These are phyloP conservation scores for Ariolimax columbianus DNA, from an alignment of 2,888 invertebrate genomes.

Conservation along the genomic window DNA sequence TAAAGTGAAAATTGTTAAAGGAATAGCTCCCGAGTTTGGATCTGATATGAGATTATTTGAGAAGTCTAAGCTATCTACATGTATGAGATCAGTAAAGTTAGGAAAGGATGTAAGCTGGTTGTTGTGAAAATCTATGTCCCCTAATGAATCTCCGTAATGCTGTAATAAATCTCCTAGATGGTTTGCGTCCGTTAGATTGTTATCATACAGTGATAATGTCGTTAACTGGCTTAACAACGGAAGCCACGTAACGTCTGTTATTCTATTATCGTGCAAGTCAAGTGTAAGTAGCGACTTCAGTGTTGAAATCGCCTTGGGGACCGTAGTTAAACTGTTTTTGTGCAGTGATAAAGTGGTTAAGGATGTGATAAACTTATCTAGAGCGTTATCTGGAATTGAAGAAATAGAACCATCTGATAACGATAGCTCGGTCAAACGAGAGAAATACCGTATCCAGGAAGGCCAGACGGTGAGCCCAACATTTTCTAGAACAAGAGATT, in stretches of 20 bases:
- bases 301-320: neutral
- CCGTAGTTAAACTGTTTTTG: neutral
- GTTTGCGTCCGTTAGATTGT: neutral
- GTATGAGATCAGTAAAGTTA: neutral
- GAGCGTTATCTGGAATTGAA: neutral
- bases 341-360: neutral
- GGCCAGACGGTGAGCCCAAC: neutral
- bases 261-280: neutral
- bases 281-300: neutral
- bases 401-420: neutral
- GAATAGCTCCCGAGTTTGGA: neutral
- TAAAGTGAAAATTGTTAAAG: neutral
- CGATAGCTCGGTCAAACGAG: neutral
- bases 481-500: neutral
- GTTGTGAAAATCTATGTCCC: neutral
- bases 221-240: neutral
- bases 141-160: neutral
- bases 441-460: slow-evolving; percentile 13
- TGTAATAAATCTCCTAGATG: neutral
- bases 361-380: neutral
- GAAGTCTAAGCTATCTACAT: neutral
- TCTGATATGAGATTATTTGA: neutral
- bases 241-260: neutral
- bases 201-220: neutral
- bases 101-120: slow-evolving; percentile 6